Base-by-base conservation (phyloP, 2,113 vertebrate genomes). In the Beaufortia kweichowensis region DNA sequence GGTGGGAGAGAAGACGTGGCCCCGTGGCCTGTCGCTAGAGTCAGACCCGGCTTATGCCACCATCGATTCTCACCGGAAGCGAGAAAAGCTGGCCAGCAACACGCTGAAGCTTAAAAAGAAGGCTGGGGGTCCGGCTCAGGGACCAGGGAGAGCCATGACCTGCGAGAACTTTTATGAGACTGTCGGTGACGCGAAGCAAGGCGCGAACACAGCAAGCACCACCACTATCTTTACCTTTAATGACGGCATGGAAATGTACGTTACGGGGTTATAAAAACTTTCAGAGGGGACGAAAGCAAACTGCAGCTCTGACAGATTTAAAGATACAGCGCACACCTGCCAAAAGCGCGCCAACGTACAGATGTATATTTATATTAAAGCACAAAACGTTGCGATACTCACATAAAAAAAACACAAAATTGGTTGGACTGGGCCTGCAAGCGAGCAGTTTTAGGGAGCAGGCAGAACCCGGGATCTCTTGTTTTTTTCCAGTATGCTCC, bases 211-310 rank as follows among this genome's bases (percentile, higher is more conserved):
- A 81, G 85, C 90, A 62, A 87, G 90, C 85, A 92, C 90, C 83
- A 93, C 91, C 75, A 93, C 91, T 84, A 91, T 93, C 82, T 92
- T 93, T 83, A 93, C 90, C 50, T 93, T 93, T 79, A 92, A 93
- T 55, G 91, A 93, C n/a, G 91, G 92, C 67, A 91, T 93, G 89
- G 91, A 93, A 86, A 93, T 93, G 92, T 93, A 93, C 11, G 91
- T 93, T 83, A 93, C 91, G 1, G 91, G 92, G 70, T 87, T 93
- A 85, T 93, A 92, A 86, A 35, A 33, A 55, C 26, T 28, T 33
- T 39, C 35, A 17, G 31, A 59, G 67, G 29, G 39, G 8, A 50
- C 11, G 48, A 46, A 14, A 28, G 55, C 11, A 23, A 69, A 69
- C 28, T 69, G 28, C 19, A 69, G 48, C 46, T 63, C 19, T 53